These are phyloP conservation scores for Eupithecia inturbata DNA, from an alignment of 2,888 invertebrate genomes.

Conservation along the genomic window DNA sequence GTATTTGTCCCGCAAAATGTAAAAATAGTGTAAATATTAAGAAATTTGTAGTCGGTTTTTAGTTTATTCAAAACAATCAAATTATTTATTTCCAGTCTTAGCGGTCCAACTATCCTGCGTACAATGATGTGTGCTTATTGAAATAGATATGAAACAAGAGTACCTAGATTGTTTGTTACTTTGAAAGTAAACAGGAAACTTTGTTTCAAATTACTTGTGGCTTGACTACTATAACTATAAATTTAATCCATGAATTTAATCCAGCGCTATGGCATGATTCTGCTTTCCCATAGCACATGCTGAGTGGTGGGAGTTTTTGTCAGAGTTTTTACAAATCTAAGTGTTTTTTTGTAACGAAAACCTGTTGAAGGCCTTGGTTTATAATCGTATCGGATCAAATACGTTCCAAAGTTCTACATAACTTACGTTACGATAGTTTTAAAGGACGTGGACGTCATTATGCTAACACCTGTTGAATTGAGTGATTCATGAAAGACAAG, in stretches of 20 bases:
- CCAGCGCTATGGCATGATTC: no score
- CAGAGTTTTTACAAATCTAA: no score
- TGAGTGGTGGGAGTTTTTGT: no score
- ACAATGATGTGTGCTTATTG: not conserved
- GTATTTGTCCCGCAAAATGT: no score
- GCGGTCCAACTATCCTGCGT: not conserved
- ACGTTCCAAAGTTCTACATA: not conserved
- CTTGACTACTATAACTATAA: not conserved
- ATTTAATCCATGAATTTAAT: no score
- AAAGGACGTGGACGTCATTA: not conserved
- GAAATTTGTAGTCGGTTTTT: no score
- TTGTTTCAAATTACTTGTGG: not conserved
- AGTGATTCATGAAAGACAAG: not conserved
- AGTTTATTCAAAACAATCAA: no score
- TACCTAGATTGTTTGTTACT: not conserved
- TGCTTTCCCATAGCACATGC: no score
- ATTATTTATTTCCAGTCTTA: no score
- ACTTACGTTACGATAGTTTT: not conserved
- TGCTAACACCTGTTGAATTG: not conserved
- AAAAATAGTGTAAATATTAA: no score
- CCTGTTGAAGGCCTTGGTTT: not conserved
- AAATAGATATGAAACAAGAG: not conserved
- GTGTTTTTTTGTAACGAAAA: not conserved
- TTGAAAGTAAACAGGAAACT: not conserved
- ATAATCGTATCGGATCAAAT: not conserved